These are phyloP conservation scores for Oppia nitens DNA, from an alignment of 1,140 invertebrate genomes.

Conservation along the genomic window DNA sequence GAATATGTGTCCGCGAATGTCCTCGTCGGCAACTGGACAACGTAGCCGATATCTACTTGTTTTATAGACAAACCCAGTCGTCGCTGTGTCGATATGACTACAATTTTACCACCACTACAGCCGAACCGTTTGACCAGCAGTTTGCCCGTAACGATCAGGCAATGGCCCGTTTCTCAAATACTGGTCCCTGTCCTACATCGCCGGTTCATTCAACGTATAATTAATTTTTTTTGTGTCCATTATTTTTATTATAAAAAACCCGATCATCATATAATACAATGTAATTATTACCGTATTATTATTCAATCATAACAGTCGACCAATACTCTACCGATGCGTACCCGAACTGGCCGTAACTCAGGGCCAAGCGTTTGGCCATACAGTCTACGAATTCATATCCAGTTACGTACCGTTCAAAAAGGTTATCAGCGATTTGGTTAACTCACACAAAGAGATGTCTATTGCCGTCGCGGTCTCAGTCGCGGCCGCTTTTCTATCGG, in stretches of 20 bases:
- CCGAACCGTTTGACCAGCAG: background rate
- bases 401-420: constrained; percentile 72
- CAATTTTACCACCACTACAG: constrained; percentile 30
- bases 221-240: background rate
- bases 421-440: constrained; percentile 67
- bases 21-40: constrained; percentile 45
- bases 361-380: constrained; percentile 39
- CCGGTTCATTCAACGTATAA: constrained; percentile 13
- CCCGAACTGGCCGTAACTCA: constrained; percentile 47
- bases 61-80: constrained; percentile 49
- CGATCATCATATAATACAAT: background rate
- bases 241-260: background rate
- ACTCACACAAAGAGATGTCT: constrained; percentile 57
- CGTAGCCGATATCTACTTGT: constrained; percentile 49
- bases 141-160: background rate
- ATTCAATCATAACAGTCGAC: constrained; percentile 19
- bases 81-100: constrained; percentile 53
- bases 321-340: constrained; percentile 72
- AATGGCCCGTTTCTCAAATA: background rate
- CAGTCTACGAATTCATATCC: constrained; percentile 63
- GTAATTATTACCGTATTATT: background rate
- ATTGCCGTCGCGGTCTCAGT: constrained; percentile 61
- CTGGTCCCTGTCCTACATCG: constrained; percentile 11
- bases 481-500: constrained; percentile 60
- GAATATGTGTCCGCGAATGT: constrained; percentile 77